Base-by-base conservation (phyloP, 2,888 invertebrate species). In the Drepana falcataria region DNA sequence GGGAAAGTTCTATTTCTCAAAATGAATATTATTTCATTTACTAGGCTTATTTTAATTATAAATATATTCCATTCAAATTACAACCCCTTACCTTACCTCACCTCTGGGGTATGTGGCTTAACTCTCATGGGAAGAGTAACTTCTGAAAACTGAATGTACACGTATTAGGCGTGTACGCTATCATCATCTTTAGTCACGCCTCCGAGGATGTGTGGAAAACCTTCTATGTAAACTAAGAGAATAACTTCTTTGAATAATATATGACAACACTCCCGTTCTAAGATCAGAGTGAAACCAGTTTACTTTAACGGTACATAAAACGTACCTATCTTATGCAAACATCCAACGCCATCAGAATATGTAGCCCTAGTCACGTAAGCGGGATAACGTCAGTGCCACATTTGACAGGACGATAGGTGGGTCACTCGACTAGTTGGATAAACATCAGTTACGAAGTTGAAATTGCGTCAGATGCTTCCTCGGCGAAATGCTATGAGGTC, bases 361-460 rank as follows among this genome's bases (percentile, higher is more conserved):
- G 63, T 59, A 57, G 55, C 61, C 60, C 61, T 61, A 58, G 61
- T 68, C 51, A 60, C 58, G 56, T 34, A 21, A 21, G 21, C 21
- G 56, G 51, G 59, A 65, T 63, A 61, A 55, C 63, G 60, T 63
- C 67, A 63, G 58, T 61, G 48, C 55, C 55, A 35, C 62, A 59
- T 69, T 67, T 68, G 74, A 69, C 68, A 68, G 69, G 67, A 70
- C 61, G 60, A 63, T 64, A 68, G 59, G 58, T 64, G 44, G 44
- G 44, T 44, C 77, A 79, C 65, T 67, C 64, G 76, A 75, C 71
- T 75, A 73, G 72, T 68, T 60, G 75, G 77, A 83, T 81, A 81
- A 83, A 81, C 79, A 80, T 78, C 82, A 70, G 76, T 85, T 80
- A 80, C 77, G 77, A 79, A 68, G 73, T 70, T 68, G 75, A 80